Conservation (phyloP, 2,113 vertebrate genomes). For the Diadophis punctatus region DNA sequence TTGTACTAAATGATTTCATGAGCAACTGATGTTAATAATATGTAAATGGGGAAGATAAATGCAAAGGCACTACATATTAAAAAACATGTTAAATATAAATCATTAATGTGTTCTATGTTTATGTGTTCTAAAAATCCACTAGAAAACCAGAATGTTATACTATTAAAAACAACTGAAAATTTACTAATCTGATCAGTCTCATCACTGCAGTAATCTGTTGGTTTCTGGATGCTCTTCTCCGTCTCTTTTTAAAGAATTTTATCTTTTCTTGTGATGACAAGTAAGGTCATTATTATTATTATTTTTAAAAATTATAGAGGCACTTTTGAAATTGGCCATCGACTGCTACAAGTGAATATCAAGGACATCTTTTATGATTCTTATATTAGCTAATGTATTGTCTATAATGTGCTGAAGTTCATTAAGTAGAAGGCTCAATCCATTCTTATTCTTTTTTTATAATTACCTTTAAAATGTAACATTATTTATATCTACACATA, state of each 20-base stretch:
- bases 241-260: constrained; percentile 16
- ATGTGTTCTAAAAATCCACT: not conserved
- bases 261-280: constrained; percentile 35
- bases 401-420: constrained; percentile 32
- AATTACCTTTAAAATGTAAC: constrained; percentile 28
- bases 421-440: constrained; percentile 13
- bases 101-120: not conserved
- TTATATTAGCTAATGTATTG: constrained; percentile 27
- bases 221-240: not conserved
- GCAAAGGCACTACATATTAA: not conserved
- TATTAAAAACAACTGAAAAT: not conserved
- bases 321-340: constrained; percentile 6
- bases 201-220: not conserved
- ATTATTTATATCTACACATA: not conserved
- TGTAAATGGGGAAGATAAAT: not conserved
- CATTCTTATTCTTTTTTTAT: constrained; percentile 28
- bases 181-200: not conserved
- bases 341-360: not conserved
- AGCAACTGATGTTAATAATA: not conserved
- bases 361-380: constrained; percentile 15
- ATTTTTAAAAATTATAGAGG: constrained; percentile 23
- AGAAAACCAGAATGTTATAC: not conserved
- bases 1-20: not conserved
- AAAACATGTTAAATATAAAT: not conserved
- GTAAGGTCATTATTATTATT: constrained; percentile 23